Evolutionary conservation across 2,797 vertebrate genomes (phyloP).

Genomic region (Alcedo quadribrachys): DNA sequence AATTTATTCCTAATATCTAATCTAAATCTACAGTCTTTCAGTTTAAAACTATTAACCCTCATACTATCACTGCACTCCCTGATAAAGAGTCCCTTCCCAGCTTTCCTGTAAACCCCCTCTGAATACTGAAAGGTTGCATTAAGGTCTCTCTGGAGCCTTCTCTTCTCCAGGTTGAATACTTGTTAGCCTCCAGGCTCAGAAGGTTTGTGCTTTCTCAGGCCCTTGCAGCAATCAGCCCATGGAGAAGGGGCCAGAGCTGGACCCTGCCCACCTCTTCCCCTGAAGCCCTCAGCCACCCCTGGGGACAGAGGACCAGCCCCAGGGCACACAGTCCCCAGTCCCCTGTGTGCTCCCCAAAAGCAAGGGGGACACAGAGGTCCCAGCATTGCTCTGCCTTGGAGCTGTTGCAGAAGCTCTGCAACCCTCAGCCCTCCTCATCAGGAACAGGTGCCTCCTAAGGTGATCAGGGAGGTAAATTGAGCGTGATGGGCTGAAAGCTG

Average conservation of each 20-base stretch:
- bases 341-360: not conserved
- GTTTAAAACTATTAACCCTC: too few relatives aligned
- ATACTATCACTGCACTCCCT: not conserved
- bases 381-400: accelerated
- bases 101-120: not conserved
- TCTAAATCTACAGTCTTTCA: too few relatives aligned
- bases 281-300: not conserved
- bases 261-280: not conserved
- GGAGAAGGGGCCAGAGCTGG: not conserved
- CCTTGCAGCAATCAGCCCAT: not conserved
- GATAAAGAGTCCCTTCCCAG: not conserved
- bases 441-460: not conserved
- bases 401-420: not conserved
- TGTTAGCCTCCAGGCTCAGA: not conserved
- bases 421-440: not conserved
- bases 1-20: too few relatives aligned
- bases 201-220: not conserved
- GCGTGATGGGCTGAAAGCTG: not conserved
- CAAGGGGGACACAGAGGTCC: not conserved
- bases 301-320: not conserved
- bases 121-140: not conserved
- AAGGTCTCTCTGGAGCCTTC: not conserved
- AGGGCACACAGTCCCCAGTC: not conserved
- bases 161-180: not conserved
- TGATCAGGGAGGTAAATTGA: not conserved